Percentiles rank a stretch among this genome's conserved stretches.
Conservation (phyloP, 92 coral and sea anemone species). For the Palythoa grandis region DNA sequence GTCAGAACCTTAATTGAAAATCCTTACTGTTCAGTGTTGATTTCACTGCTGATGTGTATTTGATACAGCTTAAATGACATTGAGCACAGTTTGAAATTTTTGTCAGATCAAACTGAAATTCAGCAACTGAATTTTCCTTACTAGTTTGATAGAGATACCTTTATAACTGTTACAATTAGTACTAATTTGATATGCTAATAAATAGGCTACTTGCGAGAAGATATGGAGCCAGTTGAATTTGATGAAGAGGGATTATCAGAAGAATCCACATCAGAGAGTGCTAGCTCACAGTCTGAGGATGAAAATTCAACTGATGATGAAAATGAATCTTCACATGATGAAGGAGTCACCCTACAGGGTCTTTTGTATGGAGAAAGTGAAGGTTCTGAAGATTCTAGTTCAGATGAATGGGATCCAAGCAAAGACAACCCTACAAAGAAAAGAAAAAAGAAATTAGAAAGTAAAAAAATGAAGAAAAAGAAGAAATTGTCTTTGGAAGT, state of each 20-base stretch:
- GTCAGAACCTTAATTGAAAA: no score
- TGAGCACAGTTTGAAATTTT: no score
- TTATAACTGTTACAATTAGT: background rate
- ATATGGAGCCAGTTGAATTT: constrained; percentile 85
- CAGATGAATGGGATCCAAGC: constrained; percentile 92
- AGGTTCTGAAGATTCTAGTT: constrained; percentile 62
- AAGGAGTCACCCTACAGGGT: constrained; percentile 61
- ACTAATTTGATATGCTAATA: background rate
- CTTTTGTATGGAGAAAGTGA: constrained; percentile 66
- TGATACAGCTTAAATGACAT: no score
- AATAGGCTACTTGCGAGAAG: constrained; percentile 91
- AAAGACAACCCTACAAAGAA: constrained; percentile 77
- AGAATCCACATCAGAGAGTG: constrained; percentile 67
- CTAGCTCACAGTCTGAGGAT: constrained; percentile 44
- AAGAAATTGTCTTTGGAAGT: background rate
- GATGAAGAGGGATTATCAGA: constrained; percentile 72
- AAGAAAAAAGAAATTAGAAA: constrained; percentile 56
- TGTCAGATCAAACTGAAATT: background rate
- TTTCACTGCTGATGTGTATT: no score
- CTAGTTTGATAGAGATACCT: background rate
- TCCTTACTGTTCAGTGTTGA: no score
- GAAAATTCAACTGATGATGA: constrained; percentile 60
- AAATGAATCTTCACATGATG: constrained; percentile 60
- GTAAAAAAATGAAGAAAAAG: constrained; percentile 50
- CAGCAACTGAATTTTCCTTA: background rate